Percentiles rank a stretch among this genome's conserved stretches.
phyloP scores from a whole-genome alignment of 2,888 invertebrate species.

The Eudasyphora cyanicolor region DNA sequence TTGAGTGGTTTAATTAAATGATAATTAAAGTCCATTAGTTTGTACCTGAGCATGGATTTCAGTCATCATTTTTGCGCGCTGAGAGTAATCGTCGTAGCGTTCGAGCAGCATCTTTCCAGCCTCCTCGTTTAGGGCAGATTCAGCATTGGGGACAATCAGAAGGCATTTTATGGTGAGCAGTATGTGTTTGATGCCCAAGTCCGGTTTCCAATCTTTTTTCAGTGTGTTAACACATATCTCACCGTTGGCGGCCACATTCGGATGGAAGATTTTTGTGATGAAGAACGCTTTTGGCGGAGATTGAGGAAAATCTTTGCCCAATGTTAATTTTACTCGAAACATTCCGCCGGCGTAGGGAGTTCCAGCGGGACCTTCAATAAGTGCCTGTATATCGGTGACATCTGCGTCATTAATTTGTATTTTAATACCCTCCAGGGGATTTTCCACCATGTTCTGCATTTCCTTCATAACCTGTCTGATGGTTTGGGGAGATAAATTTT shows the following conservation, averaged over 20 bases:
- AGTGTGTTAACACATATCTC: slow-evolving; percentile 98
- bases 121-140: slow-evolving; percentile 98
- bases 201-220: slow-evolving; percentile 97
- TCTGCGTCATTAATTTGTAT: slow-evolving; percentile 94
- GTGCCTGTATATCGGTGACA: slow-evolving; percentile 95
- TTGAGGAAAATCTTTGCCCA: slow-evolving; percentile 95
- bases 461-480: slow-evolving; percentile 93
- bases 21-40: slow-evolving; percentile 67
- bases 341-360: slow-evolving; percentile 95
- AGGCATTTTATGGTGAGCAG: slow-evolving; percentile 96
- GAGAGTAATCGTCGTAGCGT: slow-evolving; percentile 95
- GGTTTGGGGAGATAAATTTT: slow-evolving; percentile 96
- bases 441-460: slow-evolving; percentile 89
- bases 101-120: slow-evolving; percentile 96
- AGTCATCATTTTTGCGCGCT: slow-evolving; percentile 93
- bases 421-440: slow-evolving; percentile 95
- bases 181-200: slow-evolving; percentile 96
- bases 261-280: slow-evolving; percentile 97
- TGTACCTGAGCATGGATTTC: slow-evolving; percentile 91
- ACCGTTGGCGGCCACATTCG: slow-evolving; percentile 95
- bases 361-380: slow-evolving; percentile 96
- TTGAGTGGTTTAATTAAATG: neutral
- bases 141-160: slow-evolving; percentile 97
- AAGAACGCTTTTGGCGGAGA: slow-evolving; percentile 96
- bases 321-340: slow-evolving; percentile 93